Percentiles rank a stretch among this genome's conserved stretches.
These are phyloP conservation scores for Cephalopachus bancanus DNA, from an alignment of 2,797 vertebrate genomes.

Conservation along the genomic window DNA sequence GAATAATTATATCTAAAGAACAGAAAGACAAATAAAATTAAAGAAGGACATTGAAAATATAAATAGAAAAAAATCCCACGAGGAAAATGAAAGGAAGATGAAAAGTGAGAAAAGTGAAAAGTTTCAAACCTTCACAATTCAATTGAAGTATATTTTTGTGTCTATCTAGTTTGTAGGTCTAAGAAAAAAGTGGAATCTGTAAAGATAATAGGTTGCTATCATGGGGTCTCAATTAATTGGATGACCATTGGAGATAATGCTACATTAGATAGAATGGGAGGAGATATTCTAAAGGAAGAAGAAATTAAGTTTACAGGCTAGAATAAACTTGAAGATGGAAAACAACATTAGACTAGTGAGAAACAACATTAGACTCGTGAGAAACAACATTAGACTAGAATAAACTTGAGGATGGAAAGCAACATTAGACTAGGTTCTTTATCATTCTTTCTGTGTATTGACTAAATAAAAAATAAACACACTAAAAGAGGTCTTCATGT, in stretches of 20 bases:
- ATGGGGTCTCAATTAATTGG: background rate
- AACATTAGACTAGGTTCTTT: background rate
- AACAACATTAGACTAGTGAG: too few relatives aligned
- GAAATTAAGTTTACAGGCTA: background rate
- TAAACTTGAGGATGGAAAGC: background rate
- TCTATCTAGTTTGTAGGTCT: background rate
- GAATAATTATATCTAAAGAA: conserved; percentile 48
- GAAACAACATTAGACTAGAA: background rate
- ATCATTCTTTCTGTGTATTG: background rate
- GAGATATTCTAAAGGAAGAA: background rate
- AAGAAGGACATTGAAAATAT: background rate
- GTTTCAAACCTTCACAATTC: background rate
- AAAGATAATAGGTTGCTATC: background rate
- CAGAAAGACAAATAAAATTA: background rate
- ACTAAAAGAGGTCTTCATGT: background rate
- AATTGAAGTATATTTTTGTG: background rate
- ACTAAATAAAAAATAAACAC: background rate
- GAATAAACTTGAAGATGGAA: background rate
- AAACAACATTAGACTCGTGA: background rate
- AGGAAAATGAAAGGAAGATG: background rate
- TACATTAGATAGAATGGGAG: background rate
- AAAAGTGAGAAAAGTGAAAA: background rate
- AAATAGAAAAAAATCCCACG: background rate
- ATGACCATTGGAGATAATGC: background rate
- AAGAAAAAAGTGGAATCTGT: conserved; percentile 14